A percentile compares a stretch with the other conserved stretches of the same genome.
These are phyloP conservation scores for Ericerus pela DNA, from an alignment of 1,140 invertebrate genomes.

Conservation along the genomic window DNA sequence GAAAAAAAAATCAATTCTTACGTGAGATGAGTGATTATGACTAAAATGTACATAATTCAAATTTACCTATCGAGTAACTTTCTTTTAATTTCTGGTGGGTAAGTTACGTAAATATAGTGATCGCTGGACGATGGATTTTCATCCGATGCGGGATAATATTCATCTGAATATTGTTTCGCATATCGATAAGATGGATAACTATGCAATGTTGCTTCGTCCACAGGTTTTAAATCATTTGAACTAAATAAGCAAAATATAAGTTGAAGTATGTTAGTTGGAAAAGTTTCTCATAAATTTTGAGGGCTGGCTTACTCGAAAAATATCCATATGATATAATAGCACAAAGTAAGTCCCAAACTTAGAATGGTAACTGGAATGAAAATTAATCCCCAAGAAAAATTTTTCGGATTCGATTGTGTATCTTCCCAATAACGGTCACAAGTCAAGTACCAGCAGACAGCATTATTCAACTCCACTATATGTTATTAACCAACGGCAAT, in stretches of 20 bases:
- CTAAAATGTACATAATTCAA: neutral
- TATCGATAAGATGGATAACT: slow-evolving; percentile 30
- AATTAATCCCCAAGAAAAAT: slow-evolving; percentile 63
- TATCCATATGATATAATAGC: slow-evolving; percentile 80
- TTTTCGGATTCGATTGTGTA: slow-evolving; percentile 50
- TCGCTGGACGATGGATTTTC: slow-evolving; percentile 22
- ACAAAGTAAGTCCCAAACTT: slow-evolving; percentile 63
- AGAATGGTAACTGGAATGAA: slow-evolving; percentile 58
- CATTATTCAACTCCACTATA: slow-evolving; percentile 67
- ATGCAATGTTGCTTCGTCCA: neutral
- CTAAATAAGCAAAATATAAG: slow-evolving; percentile 28
- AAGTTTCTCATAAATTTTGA: neutral
- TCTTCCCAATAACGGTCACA: slow-evolving; percentile 85
- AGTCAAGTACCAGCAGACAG: slow-evolving; percentile 78
- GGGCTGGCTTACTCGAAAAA: slow-evolving; percentile 61
- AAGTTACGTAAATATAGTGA: slow-evolving; percentile 72
- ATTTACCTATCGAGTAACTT: slow-evolving; percentile 59
- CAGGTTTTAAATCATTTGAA: slow-evolving; percentile 40
- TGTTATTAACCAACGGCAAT: slow-evolving; percentile 16
- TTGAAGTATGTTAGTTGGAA: neutral
- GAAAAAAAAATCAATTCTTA: neutral
- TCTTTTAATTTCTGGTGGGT: slow-evolving; percentile 66
- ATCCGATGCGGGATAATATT: slow-evolving; percentile 26
- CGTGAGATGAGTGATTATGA: neutral
- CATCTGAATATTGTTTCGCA: slow-evolving; percentile 35